These are phyloP conservation scores for Leptinotarsa undecemlineata DNA, from an alignment of 1,140 invertebrate species.

Conservation along the genomic window DNA sequence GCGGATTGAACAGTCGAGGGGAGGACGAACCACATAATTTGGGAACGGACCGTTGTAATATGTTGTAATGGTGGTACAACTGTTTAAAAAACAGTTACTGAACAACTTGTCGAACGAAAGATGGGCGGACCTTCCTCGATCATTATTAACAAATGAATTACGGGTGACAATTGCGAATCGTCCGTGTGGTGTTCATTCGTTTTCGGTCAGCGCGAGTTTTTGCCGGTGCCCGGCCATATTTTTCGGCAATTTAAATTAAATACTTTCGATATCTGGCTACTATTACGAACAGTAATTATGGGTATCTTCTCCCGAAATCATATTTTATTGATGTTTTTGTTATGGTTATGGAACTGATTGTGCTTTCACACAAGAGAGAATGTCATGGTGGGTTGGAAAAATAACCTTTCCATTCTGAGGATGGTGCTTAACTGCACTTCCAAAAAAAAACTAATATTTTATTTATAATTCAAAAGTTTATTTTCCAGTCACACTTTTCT, in stretches of 20 bases:
- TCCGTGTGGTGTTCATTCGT: constrained; percentile 9
- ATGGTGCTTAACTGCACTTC: too few species aligned
- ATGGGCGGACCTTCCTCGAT: constrained; percentile 10
- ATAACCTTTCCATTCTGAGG: too few species aligned
- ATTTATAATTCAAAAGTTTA: too few species aligned
- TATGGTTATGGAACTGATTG: not conserved
- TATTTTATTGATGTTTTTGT: constrained; percentile 15
- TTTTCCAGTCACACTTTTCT: too few species aligned
- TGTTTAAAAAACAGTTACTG: constrained; percentile 12
- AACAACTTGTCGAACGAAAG: constrained; percentile 12
- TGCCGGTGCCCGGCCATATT: constrained; percentile 5
- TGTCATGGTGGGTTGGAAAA: too few species aligned
- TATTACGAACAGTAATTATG: constrained; percentile 7
- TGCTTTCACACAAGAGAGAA: not conserved
- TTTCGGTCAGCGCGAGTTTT: constrained; percentile 5
- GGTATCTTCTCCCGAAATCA: constrained; percentile 15
- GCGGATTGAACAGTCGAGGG: not conserved
- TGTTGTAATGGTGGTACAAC: constrained; percentile 18
- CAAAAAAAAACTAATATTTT: too few species aligned
- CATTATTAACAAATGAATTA: constrained; percentile 18
- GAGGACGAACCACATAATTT: constrained; percentile 13
- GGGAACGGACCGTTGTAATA: constrained; percentile 9
- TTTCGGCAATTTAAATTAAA: constrained; percentile 20
- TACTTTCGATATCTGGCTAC: constrained; percentile 17
- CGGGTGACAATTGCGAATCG: constrained; percentile 20